Evolutionary conservation across 2,113 vertebrate genomes (phyloP).

Genomic region (Beaufortia kweichowensis): DNA sequence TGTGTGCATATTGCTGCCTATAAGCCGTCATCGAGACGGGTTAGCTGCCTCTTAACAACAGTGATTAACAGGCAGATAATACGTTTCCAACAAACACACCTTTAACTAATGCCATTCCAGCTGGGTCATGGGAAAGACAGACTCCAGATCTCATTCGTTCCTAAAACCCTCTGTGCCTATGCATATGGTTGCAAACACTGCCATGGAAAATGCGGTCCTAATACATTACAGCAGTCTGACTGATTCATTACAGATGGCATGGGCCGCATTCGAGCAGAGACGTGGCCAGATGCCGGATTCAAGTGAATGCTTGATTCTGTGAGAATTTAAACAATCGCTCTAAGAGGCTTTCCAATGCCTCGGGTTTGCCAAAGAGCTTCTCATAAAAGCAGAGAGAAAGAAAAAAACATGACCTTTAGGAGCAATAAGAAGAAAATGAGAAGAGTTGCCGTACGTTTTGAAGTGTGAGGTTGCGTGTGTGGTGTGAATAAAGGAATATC

Average conservation of each 20-base stretch:
- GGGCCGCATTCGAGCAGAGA: conserved; percentile 54
- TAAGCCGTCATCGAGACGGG: too few species aligned
- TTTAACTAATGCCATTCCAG: conserved; percentile 37
- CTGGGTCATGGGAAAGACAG: conserved; percentile 50
- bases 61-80: conserved; percentile 11
- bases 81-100: conserved; percentile 13
- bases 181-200: conserved; percentile 10
- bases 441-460: conserved; percentile 49
- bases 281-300: conserved; percentile 55
- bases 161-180: not conserved
- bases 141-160: conserved; percentile 39
- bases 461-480: conserved; percentile 65
- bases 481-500: conserved; percentile 60
- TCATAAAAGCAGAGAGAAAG: conserved; percentile 64
- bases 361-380: conserved; percentile 62
- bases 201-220: conserved; percentile 41
- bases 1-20: too few species aligned
- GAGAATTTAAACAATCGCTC: conserved; percentile 61
- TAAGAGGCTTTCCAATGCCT: conserved; percentile 57
- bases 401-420: conserved; percentile 18
- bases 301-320: conserved; percentile 61
- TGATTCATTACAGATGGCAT: conserved; percentile 60
- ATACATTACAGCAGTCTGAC: conserved; percentile 52
- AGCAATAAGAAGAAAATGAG: conserved; percentile 59
- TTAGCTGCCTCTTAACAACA: conserved; percentile 13